A percentile compares a stretch with the other conserved stretches of the same genome.
Evolutionary conservation across 1,140 invertebrate species (phyloP).

Genomic region (Cherax destructor): DNA sequence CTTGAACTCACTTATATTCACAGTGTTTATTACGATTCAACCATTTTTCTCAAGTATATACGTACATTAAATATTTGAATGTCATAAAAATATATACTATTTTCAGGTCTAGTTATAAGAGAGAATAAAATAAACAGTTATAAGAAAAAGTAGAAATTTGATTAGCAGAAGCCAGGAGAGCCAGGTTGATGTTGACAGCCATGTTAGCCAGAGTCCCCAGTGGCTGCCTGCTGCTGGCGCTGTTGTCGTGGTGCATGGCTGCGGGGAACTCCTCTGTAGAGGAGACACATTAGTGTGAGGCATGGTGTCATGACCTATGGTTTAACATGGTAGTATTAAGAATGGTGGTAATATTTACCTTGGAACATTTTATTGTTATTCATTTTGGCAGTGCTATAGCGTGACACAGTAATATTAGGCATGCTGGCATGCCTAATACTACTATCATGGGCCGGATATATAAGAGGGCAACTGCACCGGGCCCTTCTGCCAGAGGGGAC

Average conservation of each 20-base stretch:
- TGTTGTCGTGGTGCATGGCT: constrained; percentile 30
- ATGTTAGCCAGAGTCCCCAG: neutral
- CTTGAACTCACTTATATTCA: neutral
- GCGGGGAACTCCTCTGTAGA: constrained; percentile 27
- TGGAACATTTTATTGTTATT: too few relatives aligned
- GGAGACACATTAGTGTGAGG: too few relatives aligned
- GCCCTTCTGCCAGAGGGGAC: too few relatives aligned
- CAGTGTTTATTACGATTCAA: neutral
- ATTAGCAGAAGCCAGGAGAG: neutral
- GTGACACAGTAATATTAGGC: too few relatives aligned
- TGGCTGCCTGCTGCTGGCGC: neutral
- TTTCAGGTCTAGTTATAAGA: constrained; percentile 31
- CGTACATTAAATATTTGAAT: neutral
- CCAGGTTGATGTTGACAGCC: constrained; percentile 6
- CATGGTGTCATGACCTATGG: too few relatives aligned
- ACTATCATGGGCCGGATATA: too few relatives aligned
- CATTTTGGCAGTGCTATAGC: too few relatives aligned
- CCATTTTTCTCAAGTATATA: neutral
- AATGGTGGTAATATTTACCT: too few relatives aligned
- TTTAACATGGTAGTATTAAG: too few relatives aligned
- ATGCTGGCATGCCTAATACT: too few relatives aligned
- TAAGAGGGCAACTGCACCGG: too few relatives aligned
- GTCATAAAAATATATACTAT: neutral
- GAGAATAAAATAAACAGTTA: constrained; percentile 5
- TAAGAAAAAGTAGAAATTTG: neutral